phyloP scores from a whole-genome alignment of 2,888 invertebrate species.

The Tachina fera region DNA sequence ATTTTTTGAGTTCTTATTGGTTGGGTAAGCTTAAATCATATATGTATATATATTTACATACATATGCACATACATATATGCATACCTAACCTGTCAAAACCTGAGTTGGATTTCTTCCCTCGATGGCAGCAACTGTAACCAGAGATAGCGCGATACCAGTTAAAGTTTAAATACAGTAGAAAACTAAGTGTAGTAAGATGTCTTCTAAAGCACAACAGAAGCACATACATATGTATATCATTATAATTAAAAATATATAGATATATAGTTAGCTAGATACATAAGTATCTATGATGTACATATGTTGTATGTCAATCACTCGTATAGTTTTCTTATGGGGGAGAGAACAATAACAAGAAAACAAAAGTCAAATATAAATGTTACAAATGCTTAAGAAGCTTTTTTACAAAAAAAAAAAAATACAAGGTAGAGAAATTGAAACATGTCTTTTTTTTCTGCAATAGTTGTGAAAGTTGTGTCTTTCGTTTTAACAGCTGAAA shows the following conservation, averaged over 20 bases:
- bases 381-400: conserved; percentile 24
- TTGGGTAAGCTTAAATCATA: too few species aligned
- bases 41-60: too few species aligned
- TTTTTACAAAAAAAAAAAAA: neutral
- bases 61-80: too few species aligned
- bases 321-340: neutral
- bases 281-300: neutral
- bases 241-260: neutral
- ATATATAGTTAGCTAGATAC: neutral
- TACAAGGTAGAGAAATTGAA: neutral
- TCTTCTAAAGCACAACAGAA: too few species aligned
- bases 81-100: too few species aligned
- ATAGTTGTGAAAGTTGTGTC: neutral
- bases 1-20: too few species aligned
- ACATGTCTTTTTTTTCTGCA: conserved; percentile 16
- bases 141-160: too few species aligned
- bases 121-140: too few species aligned
- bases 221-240: too few species aligned
- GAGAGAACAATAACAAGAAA: neutral
- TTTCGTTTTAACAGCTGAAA: conserved; percentile 22
- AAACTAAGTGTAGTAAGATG: too few species aligned
- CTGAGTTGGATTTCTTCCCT: too few species aligned
- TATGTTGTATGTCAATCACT: neutral
- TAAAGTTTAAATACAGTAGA: too few species aligned
- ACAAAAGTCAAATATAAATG: conserved; percentile 27